These are phyloP conservation scores for Heterocephalus glaber DNA, from an alignment of 2,113 vertebrate species.

Conservation along the genomic window DNA sequence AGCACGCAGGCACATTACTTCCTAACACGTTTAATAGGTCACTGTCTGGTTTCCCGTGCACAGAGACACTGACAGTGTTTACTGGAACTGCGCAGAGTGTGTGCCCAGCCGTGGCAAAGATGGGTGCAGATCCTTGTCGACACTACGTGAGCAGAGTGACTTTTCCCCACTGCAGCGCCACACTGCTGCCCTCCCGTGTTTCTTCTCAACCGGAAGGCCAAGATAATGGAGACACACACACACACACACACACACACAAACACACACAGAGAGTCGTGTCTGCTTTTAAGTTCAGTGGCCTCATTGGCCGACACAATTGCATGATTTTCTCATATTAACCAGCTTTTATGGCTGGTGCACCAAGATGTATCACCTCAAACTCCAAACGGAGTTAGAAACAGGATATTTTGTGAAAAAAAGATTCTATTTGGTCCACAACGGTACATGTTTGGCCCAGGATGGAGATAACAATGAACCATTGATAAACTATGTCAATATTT, in stretches of 20 bases:
- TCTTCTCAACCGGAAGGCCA: not conserved
- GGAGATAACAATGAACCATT: not conserved
- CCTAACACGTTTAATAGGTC: not conserved
- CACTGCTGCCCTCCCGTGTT: not conserved
- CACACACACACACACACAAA: not conserved
- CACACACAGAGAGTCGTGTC: accelerated
- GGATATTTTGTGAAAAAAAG: not conserved
- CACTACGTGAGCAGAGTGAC: not conserved
- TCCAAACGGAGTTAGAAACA: not conserved
- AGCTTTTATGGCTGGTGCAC: not conserved
- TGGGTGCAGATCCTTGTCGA: not conserved
- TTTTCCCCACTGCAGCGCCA: not conserved
- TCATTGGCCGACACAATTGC: not conserved
- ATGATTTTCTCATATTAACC: not conserved
- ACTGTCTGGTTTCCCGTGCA: not conserved
- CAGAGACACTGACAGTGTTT: not conserved
- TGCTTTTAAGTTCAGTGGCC: not conserved
- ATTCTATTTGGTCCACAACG: not conserved
- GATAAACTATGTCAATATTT: not conserved
- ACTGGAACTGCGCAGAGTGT: not conserved
- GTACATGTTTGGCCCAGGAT: not conserved
- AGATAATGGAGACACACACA: not conserved
- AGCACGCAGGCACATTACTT: not conserved
- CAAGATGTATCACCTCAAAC: not conserved
- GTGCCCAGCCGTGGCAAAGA: not conserved